phyloP scores from a whole-genome alignment of 2,797 vertebrate genomes.

The Lithobates pipiens region DNA sequence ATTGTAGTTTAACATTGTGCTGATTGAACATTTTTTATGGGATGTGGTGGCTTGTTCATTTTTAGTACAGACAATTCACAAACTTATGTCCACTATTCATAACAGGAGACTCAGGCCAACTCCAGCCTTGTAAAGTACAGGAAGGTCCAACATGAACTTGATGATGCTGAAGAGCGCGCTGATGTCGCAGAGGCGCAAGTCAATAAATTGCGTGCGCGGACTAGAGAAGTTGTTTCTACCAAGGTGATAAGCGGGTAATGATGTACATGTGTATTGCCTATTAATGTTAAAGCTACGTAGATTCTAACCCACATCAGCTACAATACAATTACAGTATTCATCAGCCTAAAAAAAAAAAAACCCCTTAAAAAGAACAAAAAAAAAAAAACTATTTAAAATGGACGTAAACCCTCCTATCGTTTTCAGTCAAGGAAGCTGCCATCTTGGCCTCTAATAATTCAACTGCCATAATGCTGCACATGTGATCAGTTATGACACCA shows the following conservation, averaged over 20 bases:
- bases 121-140: slow-evolving; percentile 88
- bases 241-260: slow-evolving; percentile 69
- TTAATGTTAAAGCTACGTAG: too few species aligned
- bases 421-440: too few species aligned
- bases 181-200: slow-evolving; percentile 88
- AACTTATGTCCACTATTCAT: not conserved
- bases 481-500: too few species aligned
- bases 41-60: not conserved
- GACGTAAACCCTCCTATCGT: too few species aligned
- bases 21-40: not conserved
- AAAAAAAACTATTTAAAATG: too few species aligned
- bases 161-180: slow-evolving; percentile 88
- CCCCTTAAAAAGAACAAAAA: too few species aligned
- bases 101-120: slow-evolving; percentile 90
- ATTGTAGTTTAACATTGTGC: not conserved
- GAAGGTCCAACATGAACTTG: slow-evolving; percentile 92
- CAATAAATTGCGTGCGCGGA: slow-evolving; percentile 88
- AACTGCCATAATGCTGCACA: too few species aligned
- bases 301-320: too few species aligned
- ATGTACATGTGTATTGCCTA: not conserved
- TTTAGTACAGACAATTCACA: not conserved
- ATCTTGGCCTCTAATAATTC: too few species aligned
- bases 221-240: slow-evolving; percentile 73
- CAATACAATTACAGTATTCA: too few species aligned
- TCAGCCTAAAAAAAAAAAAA: too few species aligned